These are phyloP conservation scores for Epinephelus cyanopodus DNA, from an alignment of 2,113 vertebrate genomes.

Conservation along the genomic window DNA sequence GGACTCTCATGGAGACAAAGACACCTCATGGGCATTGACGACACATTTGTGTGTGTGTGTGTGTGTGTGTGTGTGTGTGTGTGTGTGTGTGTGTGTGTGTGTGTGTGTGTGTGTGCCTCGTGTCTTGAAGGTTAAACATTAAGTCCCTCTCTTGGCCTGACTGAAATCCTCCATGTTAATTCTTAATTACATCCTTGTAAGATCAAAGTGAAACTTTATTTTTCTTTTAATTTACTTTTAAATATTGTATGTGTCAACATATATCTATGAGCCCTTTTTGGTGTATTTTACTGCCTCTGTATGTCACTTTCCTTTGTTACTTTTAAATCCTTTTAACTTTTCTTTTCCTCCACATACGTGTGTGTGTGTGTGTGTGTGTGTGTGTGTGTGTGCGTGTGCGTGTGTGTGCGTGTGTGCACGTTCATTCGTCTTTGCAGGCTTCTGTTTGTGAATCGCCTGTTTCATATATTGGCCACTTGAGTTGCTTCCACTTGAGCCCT, in stretches of 20 bases:
- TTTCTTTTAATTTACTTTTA: not conserved
- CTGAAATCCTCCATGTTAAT: not conserved
- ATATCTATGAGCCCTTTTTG: not conserved
- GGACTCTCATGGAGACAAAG: slow-evolving; percentile 53
- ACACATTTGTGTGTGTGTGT: slow-evolving; percentile 35
- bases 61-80: slow-evolving; percentile 22
- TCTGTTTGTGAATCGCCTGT: not conserved
- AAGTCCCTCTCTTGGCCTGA: not conserved
- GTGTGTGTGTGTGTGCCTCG: slow-evolving; percentile 10
- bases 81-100: slow-evolving; percentile 15
- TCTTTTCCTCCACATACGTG: too few relatives aligned
- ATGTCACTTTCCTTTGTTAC: not conserved
- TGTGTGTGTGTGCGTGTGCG: too few relatives aligned
- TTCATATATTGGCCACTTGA: slow-evolving; percentile 2
- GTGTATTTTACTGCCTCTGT: not conserved
- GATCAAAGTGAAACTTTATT: not conserved
- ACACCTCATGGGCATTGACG: slow-evolving; percentile 53
- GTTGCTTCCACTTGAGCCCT: slow-evolving; percentile 13
- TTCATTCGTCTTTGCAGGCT: not conserved
- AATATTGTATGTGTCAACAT: not conserved
- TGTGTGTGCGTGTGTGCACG: too few relatives aligned
- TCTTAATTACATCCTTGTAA: not conserved
- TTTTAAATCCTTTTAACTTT: not conserved
- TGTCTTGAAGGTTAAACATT: not conserved
- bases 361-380: too few relatives aligned